phyloP scores from a whole-genome alignment of 2,888 invertebrate genomes.

The Toxonevra muliebris region DNA sequence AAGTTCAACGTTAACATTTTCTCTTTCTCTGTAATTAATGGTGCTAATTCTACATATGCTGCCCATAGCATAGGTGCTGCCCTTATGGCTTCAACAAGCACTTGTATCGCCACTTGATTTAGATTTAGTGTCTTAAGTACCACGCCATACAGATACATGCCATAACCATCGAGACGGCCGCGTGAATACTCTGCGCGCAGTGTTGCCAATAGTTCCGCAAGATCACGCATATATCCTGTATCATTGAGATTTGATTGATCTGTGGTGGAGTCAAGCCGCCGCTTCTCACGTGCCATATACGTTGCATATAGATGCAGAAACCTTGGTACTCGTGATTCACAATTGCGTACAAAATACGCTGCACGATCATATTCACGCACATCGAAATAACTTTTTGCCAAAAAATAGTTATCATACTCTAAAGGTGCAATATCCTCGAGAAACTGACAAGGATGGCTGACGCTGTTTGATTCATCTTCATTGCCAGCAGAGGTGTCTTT shows the following conservation, averaged over 20 bases:
- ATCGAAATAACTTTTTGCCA: constrained; percentile 91
- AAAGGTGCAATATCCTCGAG: constrained; percentile 65
- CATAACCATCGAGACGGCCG: constrained; percentile 84
- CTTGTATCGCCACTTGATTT: constrained; percentile 78
- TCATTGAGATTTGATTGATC: constrained; percentile 67
- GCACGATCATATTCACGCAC: constrained; percentile 89
- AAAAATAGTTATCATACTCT: constrained; percentile 74
- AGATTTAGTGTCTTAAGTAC: constrained; percentile 88
- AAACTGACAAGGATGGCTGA: constrained; percentile 35
- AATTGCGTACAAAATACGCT: constrained; percentile 80
- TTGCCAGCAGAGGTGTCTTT: constrained; percentile 31
- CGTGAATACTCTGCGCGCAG: constrained; percentile 70
- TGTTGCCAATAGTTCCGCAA: constrained; percentile 69
- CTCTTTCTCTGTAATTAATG: constrained; percentile 83
- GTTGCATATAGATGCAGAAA: constrained; percentile 88
- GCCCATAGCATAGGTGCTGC: constrained; percentile 91
- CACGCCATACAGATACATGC: constrained; percentile 89
- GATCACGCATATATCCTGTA: constrained; percentile 60
- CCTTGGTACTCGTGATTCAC: constrained; percentile 75
- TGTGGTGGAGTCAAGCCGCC: constrained; percentile 83
- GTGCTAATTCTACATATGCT: constrained; percentile 92
- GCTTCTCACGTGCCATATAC: constrained; percentile 91
- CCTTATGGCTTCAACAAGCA: constrained; percentile 81
- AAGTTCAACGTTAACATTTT: constrained; percentile 73
- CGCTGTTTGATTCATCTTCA: constrained; percentile 38